These are phyloP conservation scores for Planiliza haematocheilus DNA, from an alignment of 2,113 vertebrate species.

Conservation along the genomic window DNA sequence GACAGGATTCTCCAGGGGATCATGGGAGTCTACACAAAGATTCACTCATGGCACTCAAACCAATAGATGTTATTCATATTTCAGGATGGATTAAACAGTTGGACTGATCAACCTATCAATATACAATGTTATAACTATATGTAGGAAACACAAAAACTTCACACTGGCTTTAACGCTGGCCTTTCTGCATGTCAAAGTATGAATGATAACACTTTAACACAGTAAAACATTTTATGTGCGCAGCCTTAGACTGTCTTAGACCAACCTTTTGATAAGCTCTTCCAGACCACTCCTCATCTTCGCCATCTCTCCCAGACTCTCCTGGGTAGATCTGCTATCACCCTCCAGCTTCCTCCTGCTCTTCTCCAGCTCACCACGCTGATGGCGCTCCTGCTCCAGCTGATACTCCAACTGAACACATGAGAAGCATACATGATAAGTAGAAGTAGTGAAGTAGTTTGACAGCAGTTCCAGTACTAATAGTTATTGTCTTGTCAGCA, in stretches of 20 bases:
- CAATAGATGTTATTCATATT: not conserved
- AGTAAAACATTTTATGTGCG: not conserved
- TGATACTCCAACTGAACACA: conserved; percentile 77
- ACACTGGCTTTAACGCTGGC: too few species aligned
- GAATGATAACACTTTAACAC: too few species aligned
- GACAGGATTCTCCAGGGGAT: too few species aligned
- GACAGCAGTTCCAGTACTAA: too few species aligned
- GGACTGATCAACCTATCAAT: not conserved
- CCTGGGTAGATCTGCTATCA: conserved; percentile 75
- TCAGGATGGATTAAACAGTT: not conserved
- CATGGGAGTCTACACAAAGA: too few species aligned
- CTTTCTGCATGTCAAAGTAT: too few species aligned
- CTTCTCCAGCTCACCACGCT: conserved; percentile 78
- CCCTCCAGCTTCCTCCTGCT: conserved; percentile 79
- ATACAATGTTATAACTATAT: too few species aligned
- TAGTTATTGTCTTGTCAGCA: too few species aligned
- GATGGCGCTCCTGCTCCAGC: conserved; percentile 79
- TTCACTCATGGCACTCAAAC: not conserved
- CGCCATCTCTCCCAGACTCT: conserved; percentile 77
- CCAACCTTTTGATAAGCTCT: conserved; percentile 83
- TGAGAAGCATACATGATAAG: not conserved
- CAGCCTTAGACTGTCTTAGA: not conserved
- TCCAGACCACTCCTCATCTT: conserved; percentile 80
- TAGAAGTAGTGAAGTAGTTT: too few species aligned
- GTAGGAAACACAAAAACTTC: too few species aligned